phyloP scores from a whole-genome alignment of 2,113 vertebrate genomes.

The Natator depressus region DNA sequence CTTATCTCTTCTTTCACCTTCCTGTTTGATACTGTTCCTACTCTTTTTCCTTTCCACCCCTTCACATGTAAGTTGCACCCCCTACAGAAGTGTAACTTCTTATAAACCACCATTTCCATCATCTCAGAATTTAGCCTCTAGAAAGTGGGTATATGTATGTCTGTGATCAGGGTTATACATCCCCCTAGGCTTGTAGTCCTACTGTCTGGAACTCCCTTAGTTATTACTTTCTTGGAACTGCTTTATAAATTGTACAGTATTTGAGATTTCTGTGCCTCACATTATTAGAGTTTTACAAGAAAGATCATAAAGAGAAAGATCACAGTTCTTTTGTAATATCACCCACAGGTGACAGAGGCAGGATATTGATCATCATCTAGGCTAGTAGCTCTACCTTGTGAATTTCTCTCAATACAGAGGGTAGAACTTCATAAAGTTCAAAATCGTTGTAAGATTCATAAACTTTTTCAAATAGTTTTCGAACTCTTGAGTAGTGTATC shows the following conservation, averaged over 20 bases:
- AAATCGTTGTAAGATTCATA: neutral
- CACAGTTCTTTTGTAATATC: neutral
- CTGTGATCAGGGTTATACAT: neutral
- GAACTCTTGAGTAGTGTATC: neutral
- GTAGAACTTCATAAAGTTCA: neutral
- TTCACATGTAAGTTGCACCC: neutral
- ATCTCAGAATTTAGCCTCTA: neutral
- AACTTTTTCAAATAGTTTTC: neutral
- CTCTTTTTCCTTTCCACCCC: neutral
- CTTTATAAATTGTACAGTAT: neutral
- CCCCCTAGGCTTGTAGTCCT: neutral
- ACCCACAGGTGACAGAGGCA: neutral
- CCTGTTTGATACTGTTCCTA: neutral
- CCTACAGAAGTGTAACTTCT: neutral
- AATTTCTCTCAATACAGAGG: neutral
- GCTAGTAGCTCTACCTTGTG: neutral
- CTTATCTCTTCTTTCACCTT: neutral
- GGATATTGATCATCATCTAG: neutral
- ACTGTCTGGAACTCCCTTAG: neutral
- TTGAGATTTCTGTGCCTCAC: neutral
- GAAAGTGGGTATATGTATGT: neutral
- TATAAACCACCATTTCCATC: neutral
- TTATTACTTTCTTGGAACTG: neutral
- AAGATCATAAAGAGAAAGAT: neutral
- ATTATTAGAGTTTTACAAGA: neutral